Evolutionary conservation across 2,797 vertebrate species (phyloP).

Genomic region (Macroramphosus scolopax): DNA sequence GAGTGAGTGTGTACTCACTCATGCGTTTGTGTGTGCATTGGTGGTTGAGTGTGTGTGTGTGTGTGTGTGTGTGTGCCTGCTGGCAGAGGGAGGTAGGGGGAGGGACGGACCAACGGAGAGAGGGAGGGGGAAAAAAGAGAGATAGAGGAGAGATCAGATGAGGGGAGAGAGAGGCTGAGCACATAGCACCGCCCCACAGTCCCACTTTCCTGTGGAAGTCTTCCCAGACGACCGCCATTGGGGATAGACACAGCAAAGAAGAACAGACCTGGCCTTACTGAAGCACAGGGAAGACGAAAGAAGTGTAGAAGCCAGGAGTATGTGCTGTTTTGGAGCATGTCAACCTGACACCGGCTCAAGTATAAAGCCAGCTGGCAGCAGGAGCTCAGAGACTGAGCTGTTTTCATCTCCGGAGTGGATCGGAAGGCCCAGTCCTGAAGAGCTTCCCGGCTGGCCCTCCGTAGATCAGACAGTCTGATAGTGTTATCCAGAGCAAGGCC

Average conservation of each 20-base stretch:
- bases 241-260: conserved; percentile 67
- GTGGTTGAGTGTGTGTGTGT: too few species aligned
- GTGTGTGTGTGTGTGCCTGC: conserved; percentile 64
- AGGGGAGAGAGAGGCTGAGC: conserved; percentile 75
- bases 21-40: conserved; percentile 48
- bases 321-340: conserved; percentile 69
- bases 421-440: conserved; percentile 64
- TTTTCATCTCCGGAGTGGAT: conserved; percentile 64
- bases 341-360: conserved; percentile 72
- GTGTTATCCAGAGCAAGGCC: conserved; percentile 46
- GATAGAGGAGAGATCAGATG: conserved; percentile 80
- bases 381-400: conserved; percentile 63
- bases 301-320: conserved; percentile 66
- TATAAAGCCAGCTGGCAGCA: conserved; percentile 74
- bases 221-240: conserved; percentile 80
- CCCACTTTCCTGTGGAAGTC: conserved; percentile 82
- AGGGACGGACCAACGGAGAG: conserved; percentile 64
- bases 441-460: conserved; percentile 49
- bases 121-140: conserved; percentile 63
- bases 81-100: conserved; percentile 75
- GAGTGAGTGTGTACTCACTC: conserved; percentile 65
- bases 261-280: conserved; percentile 64
- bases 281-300: conserved; percentile 49
- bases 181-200: conserved; percentile 78
- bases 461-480: conserved; percentile 60